phyloP scores from a whole-genome alignment of 2,797 vertebrate species.

The Intellagama lesueurii region DNA sequence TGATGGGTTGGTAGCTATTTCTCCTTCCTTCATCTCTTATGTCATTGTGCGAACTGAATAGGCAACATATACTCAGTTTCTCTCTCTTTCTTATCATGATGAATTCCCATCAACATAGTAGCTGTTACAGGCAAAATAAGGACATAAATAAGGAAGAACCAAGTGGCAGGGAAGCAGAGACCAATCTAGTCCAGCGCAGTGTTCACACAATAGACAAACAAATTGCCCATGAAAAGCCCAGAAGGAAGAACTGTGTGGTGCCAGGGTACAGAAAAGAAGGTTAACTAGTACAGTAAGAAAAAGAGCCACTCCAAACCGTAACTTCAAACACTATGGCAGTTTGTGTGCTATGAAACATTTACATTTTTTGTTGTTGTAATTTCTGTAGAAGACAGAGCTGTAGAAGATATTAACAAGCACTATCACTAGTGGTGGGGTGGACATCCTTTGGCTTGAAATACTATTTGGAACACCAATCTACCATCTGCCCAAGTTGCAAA shows the following conservation, averaged over 20 bases:
- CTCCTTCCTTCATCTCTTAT: no score
- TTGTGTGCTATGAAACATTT: background rate
- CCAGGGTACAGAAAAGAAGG: background rate
- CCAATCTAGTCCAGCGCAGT: background rate
- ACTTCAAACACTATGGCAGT: no score
- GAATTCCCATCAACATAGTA: slow-evolving; percentile 55
- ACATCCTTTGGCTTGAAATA: background rate
- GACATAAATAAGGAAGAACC: background rate
- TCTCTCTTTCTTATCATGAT: slow-evolving; percentile 60
- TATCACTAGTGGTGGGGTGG: background rate
- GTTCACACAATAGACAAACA: background rate
- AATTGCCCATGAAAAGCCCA: background rate
- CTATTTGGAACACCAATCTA: background rate
- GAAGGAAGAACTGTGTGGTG: background rate
- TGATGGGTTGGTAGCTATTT: background rate
- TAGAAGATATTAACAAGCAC: background rate
- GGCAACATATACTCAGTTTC: slow-evolving; percentile 40
- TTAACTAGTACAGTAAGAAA: background rate
- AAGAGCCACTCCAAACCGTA: background rate
- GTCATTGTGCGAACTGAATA: slow-evolving; percentile 65
- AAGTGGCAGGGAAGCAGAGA: background rate
- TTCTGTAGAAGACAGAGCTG: no score
- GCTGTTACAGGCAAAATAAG: background rate
- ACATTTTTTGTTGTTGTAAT: no score
- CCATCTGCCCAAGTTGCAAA: background rate